phyloP scores from a whole-genome alignment of 2,113 vertebrate species.

The human region GRCh38 chr12:15357001-15357500 shows the following conservation, averaged over 20 bases:
- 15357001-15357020: slow-evolving; percentile 23
- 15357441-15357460: neutral
- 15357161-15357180: slow-evolving; percentile 52
- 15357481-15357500: neutral
- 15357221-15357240: slow-evolving; percentile 5
- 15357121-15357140: slow-evolving; percentile 54
- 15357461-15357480: neutral
- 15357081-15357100: slow-evolving; percentile 17
- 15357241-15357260: neutral
- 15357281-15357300: neutral
- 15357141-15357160: neutral
- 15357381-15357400: neutral
- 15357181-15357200: neutral
- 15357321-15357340: neutral
- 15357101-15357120: neutral
- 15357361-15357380: slow-evolving; percentile 8
- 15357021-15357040: slow-evolving; percentile 58
- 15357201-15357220: slow-evolving; percentile 58
- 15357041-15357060: neutral
- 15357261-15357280: slow-evolving; percentile 21
- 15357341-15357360: neutral
- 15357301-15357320: neutral
- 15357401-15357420: slow-evolving; percentile 5
- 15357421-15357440: slow-evolving; percentile 40
- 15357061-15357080: neutral